A percentile compares a stretch with the other conserved stretches of the same genome.
Conservation (phyloP, 2,113 vertebrate species). For the Ammodytes dubius region DNA sequence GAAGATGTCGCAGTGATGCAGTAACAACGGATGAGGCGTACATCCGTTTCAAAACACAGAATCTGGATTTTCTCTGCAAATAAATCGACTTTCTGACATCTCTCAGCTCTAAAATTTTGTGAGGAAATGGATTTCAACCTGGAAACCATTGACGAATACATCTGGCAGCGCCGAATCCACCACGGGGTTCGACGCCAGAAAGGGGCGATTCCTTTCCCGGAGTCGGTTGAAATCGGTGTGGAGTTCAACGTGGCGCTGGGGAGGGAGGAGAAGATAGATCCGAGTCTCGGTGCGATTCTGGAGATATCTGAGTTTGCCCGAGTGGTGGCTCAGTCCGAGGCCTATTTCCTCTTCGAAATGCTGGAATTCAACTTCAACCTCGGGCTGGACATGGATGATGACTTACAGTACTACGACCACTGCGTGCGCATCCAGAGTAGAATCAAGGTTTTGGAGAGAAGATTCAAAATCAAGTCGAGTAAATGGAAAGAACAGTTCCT, state of each 20-base stretch:
- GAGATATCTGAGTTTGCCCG: slow-evolving; percentile 50
- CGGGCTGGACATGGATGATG: neutral
- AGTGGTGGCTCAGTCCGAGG: slow-evolving; percentile 1
- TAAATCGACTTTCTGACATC: neutral
- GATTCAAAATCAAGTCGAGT: neutral
- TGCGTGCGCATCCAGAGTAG: neutral
- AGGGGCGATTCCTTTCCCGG: slow-evolving; percentile 13
- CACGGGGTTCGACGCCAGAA: slow-evolving; percentile 13
- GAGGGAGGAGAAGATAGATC: slow-evolving; percentile 38
- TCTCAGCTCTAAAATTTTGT: neutral
- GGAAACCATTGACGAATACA: slow-evolving; percentile 19
- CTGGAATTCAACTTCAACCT: slow-evolving; percentile 57
- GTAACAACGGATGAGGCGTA: too few species aligned
- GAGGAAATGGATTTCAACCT: neutral
- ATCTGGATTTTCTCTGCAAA: neutral
- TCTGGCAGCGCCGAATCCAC: slow-evolving; percentile 55
- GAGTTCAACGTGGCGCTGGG: slow-evolving; percentile 52
- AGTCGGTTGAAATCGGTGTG: slow-evolving; percentile 14
- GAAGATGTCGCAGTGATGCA: neutral
- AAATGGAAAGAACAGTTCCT: slow-evolving; percentile 24
- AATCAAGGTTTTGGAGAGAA: neutral
- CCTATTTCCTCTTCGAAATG: slow-evolving; percentile 54
- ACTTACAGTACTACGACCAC: neutral
- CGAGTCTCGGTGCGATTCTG: slow-evolving; percentile 32
- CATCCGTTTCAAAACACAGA: too few species aligned